Percentiles rank a stretch among this genome's conserved stretches.
phyloP scores from a whole-genome alignment of 2,888 invertebrate species.

The Rhimphoctona megacephalus region DNA sequence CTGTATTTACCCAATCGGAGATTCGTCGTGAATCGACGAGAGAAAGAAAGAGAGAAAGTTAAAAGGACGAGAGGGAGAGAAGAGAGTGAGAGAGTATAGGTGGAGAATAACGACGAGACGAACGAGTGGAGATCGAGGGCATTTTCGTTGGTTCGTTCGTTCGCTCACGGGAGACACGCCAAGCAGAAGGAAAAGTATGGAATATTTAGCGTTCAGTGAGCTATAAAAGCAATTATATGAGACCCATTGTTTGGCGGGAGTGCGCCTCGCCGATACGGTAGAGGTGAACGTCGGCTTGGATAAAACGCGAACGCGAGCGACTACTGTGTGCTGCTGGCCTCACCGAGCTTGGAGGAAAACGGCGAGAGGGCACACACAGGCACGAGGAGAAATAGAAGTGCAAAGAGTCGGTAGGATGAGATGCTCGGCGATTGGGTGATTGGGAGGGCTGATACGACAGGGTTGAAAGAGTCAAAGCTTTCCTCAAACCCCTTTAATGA shows the following conservation, averaged over 20 bases:
- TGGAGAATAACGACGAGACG: constrained; percentile 65
- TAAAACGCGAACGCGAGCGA: constrained; percentile 47
- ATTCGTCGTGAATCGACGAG: constrained; percentile 76
- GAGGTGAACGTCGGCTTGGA: constrained; percentile 74
- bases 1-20: constrained; percentile 82
- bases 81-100: constrained; percentile 34
- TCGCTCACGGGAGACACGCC: constrained; percentile 70
- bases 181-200: constrained; percentile 83
- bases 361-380: constrained; percentile 54
- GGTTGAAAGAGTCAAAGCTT: constrained; percentile 65
- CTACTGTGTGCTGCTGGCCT: constrained; percentile 16
- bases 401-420: constrained; percentile 64
- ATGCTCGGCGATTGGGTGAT: constrained; percentile 55
- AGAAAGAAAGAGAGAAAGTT: constrained; percentile 79
- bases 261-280: constrained; percentile 83
- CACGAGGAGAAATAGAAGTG: constrained; percentile 60
- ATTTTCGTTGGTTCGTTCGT: constrained; percentile 45
- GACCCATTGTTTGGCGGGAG: constrained; percentile 83
- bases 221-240: constrained; percentile 85
- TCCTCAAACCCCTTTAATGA: constrained; percentile 69
- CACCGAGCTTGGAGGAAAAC: constrained; percentile 53
- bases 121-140: constrained; percentile 63
- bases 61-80: constrained; percentile 55
- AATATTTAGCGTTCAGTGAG: constrained; percentile 85
- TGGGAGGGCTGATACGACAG: constrained; percentile 67